Evolutionary conservation across 1,140 invertebrate genomes (phyloP).

Genomic region (Trachelipus rathkii): DNA sequence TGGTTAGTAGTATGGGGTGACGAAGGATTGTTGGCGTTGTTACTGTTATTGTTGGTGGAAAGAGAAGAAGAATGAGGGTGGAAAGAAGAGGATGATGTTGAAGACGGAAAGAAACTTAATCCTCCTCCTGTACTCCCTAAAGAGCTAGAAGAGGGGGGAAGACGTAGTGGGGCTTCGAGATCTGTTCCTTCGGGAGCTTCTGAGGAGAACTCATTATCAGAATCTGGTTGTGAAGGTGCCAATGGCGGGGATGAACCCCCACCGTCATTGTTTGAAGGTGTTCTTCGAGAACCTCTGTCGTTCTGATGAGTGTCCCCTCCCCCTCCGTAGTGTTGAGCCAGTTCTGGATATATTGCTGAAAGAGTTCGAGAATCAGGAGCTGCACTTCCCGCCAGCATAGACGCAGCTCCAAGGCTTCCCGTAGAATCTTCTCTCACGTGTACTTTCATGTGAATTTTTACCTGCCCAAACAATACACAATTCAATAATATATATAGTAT

Average conservation of each 20-base stretch:
- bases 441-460: conserved; percentile 46
- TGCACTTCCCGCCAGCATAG: conserved; percentile 29
- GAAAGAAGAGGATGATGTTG: background rate
- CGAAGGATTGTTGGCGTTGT: background rate
- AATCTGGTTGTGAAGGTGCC: conserved; percentile 40
- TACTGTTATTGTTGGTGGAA: background rate
- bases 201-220: conserved; percentile 44
- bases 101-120: background rate
- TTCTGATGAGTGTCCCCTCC: conserved; percentile 22
- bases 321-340: conserved; percentile 31
- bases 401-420: conserved; percentile 33
- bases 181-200: conserved; percentile 35
- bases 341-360: conserved; percentile 34
- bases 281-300: conserved; percentile 29
- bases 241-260: conserved; percentile 34
- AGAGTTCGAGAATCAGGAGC: conserved; percentile 21
- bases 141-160: background rate
- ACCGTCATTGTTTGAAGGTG: conserved; percentile 37
- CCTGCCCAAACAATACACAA: conserved; percentile 28
- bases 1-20: background rate
- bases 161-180: background rate
- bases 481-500: background rate
- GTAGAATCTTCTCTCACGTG: conserved; percentile 42
- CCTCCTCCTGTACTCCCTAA: background rate
- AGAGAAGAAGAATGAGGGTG: background rate